These are phyloP conservation scores for Hedya salicella DNA, from an alignment of 2,888 invertebrate genomes.

Conservation along the genomic window DNA sequence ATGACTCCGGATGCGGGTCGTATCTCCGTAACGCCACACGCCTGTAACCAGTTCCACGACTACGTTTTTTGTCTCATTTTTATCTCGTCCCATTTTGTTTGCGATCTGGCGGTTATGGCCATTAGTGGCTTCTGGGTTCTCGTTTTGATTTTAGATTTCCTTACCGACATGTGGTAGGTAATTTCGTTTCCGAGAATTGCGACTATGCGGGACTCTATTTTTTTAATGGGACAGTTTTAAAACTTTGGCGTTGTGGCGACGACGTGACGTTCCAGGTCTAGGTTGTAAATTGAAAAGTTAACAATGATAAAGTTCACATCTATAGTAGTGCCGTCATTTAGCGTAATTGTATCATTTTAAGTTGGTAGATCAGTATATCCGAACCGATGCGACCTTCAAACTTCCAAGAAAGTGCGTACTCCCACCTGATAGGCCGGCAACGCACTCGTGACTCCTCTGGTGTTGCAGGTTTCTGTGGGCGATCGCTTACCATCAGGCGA, in stretches of 20 bases:
- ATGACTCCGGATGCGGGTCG: constrained; percentile 70
- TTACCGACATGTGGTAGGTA: constrained; percentile 39
- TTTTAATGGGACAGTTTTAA: neutral
- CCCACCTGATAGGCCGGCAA: too few species aligned
- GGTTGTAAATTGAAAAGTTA: too few species aligned
- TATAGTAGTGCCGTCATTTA: neutral
- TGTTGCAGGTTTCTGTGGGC: too few species aligned
- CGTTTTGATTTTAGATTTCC: constrained; percentile 32
- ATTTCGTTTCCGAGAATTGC: constrained; percentile 53
- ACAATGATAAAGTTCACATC: too few species aligned
- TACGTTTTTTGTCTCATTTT: constrained; percentile 67
- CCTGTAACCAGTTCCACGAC: constrained; percentile 66
- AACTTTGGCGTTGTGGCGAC: too few species aligned
- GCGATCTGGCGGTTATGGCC: constrained; percentile 62
- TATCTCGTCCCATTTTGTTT: constrained; percentile 67
- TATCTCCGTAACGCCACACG: constrained; percentile 62
- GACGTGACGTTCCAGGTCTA: too few species aligned
- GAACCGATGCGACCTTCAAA: too few species aligned
- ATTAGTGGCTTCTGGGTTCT: constrained; percentile 50
- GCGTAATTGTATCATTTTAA: neutral
- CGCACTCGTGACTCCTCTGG: too few species aligned
- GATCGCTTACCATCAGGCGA: too few species aligned
- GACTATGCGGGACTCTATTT: neutral
- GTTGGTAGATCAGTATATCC: too few species aligned
- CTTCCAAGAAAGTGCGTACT: too few species aligned